Conservation (phyloP, 2,888 invertebrate species). For the Calameuta idolon region DNA sequence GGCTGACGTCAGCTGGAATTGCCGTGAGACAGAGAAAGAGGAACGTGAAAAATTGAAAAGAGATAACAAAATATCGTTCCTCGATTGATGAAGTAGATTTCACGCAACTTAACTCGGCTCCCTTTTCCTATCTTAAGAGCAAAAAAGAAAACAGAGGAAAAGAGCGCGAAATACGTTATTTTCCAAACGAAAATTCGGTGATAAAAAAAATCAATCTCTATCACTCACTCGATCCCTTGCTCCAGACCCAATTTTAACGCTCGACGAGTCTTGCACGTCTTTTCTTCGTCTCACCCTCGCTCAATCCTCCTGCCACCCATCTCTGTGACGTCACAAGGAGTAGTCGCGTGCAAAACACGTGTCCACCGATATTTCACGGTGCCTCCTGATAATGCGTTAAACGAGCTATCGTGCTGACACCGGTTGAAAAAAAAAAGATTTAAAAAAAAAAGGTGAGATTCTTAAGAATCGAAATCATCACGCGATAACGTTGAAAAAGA, state of each 20-base stretch:
- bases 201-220: neutral
- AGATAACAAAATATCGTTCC: constrained; percentile 3
- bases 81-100: neutral
- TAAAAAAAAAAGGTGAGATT: neutral
- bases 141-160: neutral
- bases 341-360: neutral
- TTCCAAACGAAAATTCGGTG: neutral
- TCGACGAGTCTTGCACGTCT: neutral
- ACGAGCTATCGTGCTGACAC: constrained; percentile 6
- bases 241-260: neutral
- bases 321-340: too few relatives aligned
- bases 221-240: neutral
- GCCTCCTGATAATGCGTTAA: neutral
- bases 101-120: too few relatives aligned
- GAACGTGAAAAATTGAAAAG: neutral
- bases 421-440: neutral
- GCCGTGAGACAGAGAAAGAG: neutral
- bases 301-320: neutral
- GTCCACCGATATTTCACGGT: neutral
- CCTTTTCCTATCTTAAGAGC: neutral
- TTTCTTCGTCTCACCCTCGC: neutral
- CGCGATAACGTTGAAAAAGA: neutral
- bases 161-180: neutral
- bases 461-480: too few relatives aligned
- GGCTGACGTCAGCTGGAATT: too few relatives aligned